Percentiles rank a stretch among this genome's conserved stretches.
Conservation (phyloP, 2,797 vertebrate genomes). For the Craterocephalus amniculus region DNA sequence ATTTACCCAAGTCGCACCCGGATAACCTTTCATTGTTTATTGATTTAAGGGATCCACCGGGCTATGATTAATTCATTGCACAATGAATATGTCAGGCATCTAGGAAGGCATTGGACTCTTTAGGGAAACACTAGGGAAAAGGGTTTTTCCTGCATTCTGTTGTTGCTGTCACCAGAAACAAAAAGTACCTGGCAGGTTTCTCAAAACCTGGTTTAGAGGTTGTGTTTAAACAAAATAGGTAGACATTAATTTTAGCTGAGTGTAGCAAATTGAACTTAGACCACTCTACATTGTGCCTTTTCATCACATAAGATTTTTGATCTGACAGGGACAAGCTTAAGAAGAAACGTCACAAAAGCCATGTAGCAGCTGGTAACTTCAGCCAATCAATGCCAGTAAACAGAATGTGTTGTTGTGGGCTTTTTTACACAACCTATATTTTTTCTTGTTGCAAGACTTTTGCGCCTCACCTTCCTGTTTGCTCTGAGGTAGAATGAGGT, state of each 20-base stretch:
- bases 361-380: too few species aligned
- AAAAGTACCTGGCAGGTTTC: not conserved
- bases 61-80: constrained; percentile 24
- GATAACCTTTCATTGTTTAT: constrained; percentile 28
- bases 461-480: too few species aligned
- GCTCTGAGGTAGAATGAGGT: too few species aligned
- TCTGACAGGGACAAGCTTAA: too few species aligned
- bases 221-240: not conserved
- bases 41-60: constrained; percentile 34
- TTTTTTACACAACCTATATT: too few species aligned
- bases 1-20: constrained; percentile 3
- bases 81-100: constrained; percentile 9
- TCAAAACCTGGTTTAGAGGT: not conserved
- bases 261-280: not conserved
- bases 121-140: constrained; percentile 4
- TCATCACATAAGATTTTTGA: not conserved
- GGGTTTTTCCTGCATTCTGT: not conserved
- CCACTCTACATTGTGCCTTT: not conserved
- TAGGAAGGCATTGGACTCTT: constrained; percentile 6
- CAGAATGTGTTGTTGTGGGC: too few species aligned
- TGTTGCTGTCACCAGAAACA: not conserved
- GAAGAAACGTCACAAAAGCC: too few species aligned
- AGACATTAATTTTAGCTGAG: not conserved
- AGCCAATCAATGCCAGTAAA: too few species aligned
- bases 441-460: too few species aligned